These are phyloP conservation scores for Ormyrus pomaceus DNA, from an alignment of 2,888 invertebrate species.

Conservation along the genomic window DNA sequence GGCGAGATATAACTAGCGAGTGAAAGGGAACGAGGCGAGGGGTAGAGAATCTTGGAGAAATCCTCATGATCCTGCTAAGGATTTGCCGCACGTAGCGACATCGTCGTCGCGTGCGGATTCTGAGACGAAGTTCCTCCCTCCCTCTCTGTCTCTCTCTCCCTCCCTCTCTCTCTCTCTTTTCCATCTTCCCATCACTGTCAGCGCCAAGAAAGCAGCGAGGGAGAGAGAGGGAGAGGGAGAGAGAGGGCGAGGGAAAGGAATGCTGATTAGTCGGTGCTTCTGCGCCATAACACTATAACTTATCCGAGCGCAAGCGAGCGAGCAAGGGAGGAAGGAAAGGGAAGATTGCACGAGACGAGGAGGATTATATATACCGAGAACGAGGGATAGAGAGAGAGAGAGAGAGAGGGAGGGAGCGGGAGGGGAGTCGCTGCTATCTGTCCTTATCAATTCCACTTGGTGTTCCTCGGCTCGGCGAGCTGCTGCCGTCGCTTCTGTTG, in stretches of 20 bases:
- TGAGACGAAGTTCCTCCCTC: conserved; percentile 62
- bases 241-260: conserved; percentile 62
- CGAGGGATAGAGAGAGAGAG: conserved; percentile 34
- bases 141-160: conserved; percentile 26
- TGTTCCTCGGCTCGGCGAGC: conserved; percentile 48
- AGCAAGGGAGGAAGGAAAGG: conserved; percentile 65
- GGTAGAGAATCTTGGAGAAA: conserved; percentile 55
- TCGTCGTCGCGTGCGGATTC: conserved; percentile 65
- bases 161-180: conserved; percentile 53
- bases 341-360: conserved; percentile 56
- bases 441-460: conserved; percentile 58
- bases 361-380: conserved; percentile 3
- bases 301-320: conserved; percentile 67
- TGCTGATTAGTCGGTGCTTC: conserved; percentile 75
- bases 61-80: conserved; percentile 71
- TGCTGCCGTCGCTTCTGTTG: conserved; percentile 20
- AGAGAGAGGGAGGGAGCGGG: not conserved
- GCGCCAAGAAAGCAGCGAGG: conserved; percentile 41
- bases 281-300: conserved; percentile 74
- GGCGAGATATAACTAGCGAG: not conserved
- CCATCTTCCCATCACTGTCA: conserved; percentile 50
- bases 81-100: conserved; percentile 74
- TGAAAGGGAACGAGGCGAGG: conserved; percentile 53
- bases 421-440: conserved; percentile 42
- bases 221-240: conserved; percentile 39